Conservation (phyloP, 1,140 invertebrate species). For the Steinernema feltiae region DNA sequence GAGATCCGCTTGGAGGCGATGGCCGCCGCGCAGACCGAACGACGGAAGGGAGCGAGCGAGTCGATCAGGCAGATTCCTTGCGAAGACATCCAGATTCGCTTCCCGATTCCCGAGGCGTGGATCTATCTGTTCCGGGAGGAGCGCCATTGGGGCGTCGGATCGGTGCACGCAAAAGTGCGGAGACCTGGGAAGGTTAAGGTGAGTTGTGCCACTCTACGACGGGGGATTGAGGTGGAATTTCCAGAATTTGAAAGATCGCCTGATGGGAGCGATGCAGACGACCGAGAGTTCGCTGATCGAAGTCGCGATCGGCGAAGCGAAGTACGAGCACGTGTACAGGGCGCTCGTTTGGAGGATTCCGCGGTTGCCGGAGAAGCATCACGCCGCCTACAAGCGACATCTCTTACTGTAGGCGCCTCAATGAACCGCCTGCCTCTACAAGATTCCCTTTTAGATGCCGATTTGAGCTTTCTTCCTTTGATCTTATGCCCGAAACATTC, state of each 20-base stretch:
- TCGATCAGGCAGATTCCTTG: slow-evolving; percentile 85
- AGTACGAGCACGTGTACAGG: slow-evolving; percentile 96
- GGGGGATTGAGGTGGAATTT: slow-evolving; percentile 28
- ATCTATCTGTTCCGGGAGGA: slow-evolving; percentile 95
- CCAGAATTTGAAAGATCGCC: slow-evolving; percentile 82
- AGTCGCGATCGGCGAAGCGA: slow-evolving; percentile 88
- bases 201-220: slow-evolving; percentile 34
- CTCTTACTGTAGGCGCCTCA: slow-evolving; percentile 41
- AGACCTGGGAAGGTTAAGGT: slow-evolving; percentile 67
- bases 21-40: slow-evolving; percentile 80
- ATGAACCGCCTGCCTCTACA: slow-evolving; percentile 71
- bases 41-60: slow-evolving; percentile 65
- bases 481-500: slow-evolving; percentile 87
- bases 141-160: slow-evolving; percentile 97
- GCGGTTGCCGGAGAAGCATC: slow-evolving; percentile 53
- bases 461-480: slow-evolving; percentile 87
- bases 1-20: slow-evolving; percentile 86
- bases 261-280: slow-evolving; percentile 79
- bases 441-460: slow-evolving; percentile 86
- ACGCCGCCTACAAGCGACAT: slow-evolving; percentile 55
- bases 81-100: slow-evolving; percentile 90
- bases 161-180: slow-evolving; percentile 88
- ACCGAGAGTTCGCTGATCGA: slow-evolving; percentile 89
- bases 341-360: slow-evolving; percentile 97
- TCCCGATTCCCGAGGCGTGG: slow-evolving; percentile 98